Evolutionary conservation across 2,888 invertebrate species (phyloP), one percentile per base, ranked within the genome.

Genomic region (Didymodactylos carnosus): DNA sequence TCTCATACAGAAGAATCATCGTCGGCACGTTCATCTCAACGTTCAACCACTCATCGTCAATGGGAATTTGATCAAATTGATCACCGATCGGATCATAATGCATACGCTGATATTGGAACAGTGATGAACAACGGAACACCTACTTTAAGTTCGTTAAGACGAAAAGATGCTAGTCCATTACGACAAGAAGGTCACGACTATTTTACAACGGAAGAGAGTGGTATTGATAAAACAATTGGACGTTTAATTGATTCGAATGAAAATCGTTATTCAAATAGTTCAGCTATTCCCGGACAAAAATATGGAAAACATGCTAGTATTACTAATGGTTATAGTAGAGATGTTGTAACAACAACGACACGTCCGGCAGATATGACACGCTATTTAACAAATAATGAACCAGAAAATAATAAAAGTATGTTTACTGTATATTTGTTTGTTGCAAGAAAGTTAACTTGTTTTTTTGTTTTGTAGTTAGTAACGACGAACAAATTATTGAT

Each of bases 401-500:
- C 62, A 62, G 62, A 62, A 35, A 62, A 62, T 35, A 62, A 62
- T 35, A 62, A 62, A 62, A 62, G 62, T 62, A 62, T 25, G n/a
- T 35, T 35, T n/a, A 23, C 23, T n/a, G n/a, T 16, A 10, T 43
- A 1, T n/a, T 7, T 2, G 16, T 6, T 43, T 43, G 16, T 43
- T 16, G 16, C n/a, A 5, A 7, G 16, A 10, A 10, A 7, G 16
- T n/a, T 10, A 43, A n/a, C 7, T n/a, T n/a, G n/a, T n/a, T n/a
- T n/a, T n/a, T 49, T 23, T 11, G 8, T 10, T 49, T 29, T 53
- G 10, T 35, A 62, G 62, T 62, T 2, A 62, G n/a, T 62, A 62
- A 7, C 3, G 75, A 75, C 14, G 75, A 75, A 29, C 69, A 43
- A 69, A 72, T 40, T 19, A 75, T 75, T 69, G 75, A 62, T 39